Base-by-base conservation (phyloP, 2,888 invertebrate species). In the Chrysina gloriosa region DNA sequence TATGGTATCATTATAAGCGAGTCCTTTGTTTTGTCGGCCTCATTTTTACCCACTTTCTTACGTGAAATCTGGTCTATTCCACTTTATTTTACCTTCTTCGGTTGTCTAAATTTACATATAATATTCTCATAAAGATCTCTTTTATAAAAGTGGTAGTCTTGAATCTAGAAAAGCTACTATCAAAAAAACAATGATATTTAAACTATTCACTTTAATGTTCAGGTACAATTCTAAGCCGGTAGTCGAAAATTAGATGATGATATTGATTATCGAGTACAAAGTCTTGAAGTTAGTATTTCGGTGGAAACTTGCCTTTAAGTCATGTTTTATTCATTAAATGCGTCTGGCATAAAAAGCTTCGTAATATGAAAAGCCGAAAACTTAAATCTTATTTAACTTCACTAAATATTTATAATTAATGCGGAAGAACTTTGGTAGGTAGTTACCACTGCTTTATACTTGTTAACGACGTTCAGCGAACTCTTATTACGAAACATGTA, bases 11-110 rank as follows among this genome's bases (percentile, higher is more conserved):
- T 65, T 65, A 65, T 48, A 63, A 52, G 52, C 36, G 39, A 14
- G 50, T 52, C 52, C 29, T 52, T 65, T 52, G 65, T 65, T 65
- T 52, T 39, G 21, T 42, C 31, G 64, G 34, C 21, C 64, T 52
- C 64, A 52, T 64, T 64, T 64, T 64, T 64, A 50, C 50, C 64
- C 64, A 52, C 64, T 50, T 64, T 61, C 58, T 42, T 45, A 45
- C 29, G 58, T 61, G 58, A 42, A 29, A 42, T 27, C 29, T 42
- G 27, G 58, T 45, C 52, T 52, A 52, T 52, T 52, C 31, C 19
- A 29, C 52, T 52, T 61, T 42, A 42, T 42, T 61, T 61, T 61
- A 61, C 45, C 42, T 27, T 27, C 42, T 19, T 4, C 16, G 42
- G 27, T 27, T 61, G 42, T 42, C 42, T 61, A 45, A 61, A 42